Evolutionary conservation across 2,113 vertebrate genomes (phyloP).

Genomic region (Chionomys nivalis): DNA sequence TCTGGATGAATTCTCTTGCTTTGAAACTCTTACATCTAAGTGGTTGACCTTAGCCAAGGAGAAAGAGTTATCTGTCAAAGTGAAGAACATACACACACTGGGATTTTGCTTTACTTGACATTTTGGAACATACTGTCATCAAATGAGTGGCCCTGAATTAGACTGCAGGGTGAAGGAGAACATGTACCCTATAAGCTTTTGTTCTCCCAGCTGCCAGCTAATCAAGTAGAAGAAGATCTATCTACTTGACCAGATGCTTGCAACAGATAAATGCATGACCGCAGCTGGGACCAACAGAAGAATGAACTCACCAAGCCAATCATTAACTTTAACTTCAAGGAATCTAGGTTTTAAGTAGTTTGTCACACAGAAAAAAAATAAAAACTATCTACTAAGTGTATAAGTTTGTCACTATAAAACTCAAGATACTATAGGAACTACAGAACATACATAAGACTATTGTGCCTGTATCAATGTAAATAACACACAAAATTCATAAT

Average conservation of each 20-base stretch:
- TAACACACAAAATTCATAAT: background rate
- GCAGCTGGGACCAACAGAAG: background rate
- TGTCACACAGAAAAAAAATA: background rate
- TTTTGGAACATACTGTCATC: background rate
- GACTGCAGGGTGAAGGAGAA: background rate
- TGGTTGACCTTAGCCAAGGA: background rate
- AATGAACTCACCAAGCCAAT: background rate
- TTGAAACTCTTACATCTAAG: background rate
- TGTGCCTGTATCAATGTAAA: background rate
- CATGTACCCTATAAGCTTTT: background rate
- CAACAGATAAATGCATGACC: background rate
- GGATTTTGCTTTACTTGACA: background rate
- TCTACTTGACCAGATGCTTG: background rate
- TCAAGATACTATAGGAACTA: background rate
- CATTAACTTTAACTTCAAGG: background rate
- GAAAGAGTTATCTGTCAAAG: background rate
- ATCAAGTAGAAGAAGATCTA: background rate
- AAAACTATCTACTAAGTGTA: background rate
- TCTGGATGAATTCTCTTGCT: rapidly evolving
- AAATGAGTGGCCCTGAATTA: background rate
- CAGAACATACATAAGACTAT: background rate
- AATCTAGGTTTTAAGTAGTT: background rate
- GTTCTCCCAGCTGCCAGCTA: background rate
- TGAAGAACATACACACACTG: background rate
- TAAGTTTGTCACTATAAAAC: background rate